phyloP scores from a whole-genome alignment of 2,797 vertebrate species.

The Chrysocyon brachyurus region DNA sequence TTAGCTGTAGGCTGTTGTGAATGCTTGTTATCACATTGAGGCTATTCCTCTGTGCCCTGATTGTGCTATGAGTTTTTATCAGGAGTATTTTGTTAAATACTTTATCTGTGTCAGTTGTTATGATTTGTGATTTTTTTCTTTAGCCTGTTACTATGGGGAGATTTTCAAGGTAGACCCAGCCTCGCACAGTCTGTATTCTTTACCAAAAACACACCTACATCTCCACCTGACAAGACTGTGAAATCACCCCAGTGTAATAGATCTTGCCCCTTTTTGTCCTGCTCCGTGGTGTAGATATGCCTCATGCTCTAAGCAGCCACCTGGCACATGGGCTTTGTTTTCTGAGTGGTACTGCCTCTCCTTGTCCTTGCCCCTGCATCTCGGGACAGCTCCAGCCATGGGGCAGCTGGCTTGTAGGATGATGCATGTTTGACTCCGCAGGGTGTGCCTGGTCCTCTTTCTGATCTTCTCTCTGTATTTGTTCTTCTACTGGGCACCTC shows the following conservation, averaged over 20 bases:
- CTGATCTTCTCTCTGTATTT: neutral
- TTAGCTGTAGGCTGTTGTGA: too few species aligned
- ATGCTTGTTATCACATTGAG: rapidly evolving
- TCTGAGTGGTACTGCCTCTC: neutral
- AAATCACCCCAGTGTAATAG: too few species aligned
- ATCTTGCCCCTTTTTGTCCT: neutral
- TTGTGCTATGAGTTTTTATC: neutral
- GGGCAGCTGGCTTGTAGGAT: neutral
- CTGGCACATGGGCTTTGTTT: neutral
- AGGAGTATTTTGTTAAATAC: neutral
- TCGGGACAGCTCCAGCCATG: neutral
- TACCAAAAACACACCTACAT: neutral
- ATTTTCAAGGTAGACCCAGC: neutral
- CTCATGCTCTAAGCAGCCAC: neutral
- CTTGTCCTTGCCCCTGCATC: neutral
- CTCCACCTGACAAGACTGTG: neutral
- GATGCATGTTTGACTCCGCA: too few species aligned
- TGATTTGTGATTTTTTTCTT: neutral
- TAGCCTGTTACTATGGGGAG: neutral
- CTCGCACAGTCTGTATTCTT: neutral
- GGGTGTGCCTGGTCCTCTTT: neutral
- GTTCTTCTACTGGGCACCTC: neutral
- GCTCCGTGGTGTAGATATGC: neutral
- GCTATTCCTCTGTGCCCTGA: rapidly evolving
- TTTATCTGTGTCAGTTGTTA: neutral